Evolutionary conservation across 2,113 vertebrate species (phyloP).

Genomic region (Vulpes vulpes): DNA sequence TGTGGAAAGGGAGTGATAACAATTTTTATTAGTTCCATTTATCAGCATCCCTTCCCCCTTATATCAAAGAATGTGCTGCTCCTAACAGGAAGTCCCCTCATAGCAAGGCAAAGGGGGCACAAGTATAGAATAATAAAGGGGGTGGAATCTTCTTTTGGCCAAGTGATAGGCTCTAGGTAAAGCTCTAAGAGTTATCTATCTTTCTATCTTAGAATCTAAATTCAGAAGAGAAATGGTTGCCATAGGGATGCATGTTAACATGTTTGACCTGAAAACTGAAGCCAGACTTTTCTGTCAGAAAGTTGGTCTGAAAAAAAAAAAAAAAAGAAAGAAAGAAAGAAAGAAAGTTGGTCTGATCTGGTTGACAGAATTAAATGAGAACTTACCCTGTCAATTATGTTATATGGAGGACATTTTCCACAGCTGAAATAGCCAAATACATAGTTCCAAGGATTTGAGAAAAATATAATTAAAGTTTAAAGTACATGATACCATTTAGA

Average conservation of each 20-base stretch:
- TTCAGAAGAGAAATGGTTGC: constrained; percentile 44
- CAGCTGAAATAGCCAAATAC: constrained; percentile 16
- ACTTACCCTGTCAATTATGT: not conserved
- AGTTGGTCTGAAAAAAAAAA: not conserved
- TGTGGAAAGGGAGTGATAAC: not conserved
- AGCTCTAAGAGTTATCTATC: constrained; percentile 15
- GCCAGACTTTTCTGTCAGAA: constrained; percentile 46
- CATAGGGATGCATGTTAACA: not conserved
- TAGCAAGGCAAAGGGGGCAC: not conserved
- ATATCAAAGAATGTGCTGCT: constrained; percentile 5
- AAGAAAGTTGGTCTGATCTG: not conserved
- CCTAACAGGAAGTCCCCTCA: not conserved
- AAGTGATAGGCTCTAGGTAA: constrained; percentile 42
- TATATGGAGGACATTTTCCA: constrained; percentile 14
- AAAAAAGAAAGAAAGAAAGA: no score
- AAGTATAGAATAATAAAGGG: constrained; percentile 16
- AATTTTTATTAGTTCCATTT: constrained; percentile 16
- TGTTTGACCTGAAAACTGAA: constrained; percentile 50
- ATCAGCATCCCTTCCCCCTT: not conserved
- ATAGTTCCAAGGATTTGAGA: constrained; percentile 38
- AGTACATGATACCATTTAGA: constrained; percentile 23
- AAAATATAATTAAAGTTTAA: constrained; percentile 56
- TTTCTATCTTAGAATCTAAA: constrained; percentile 36
- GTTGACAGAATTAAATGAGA: not conserved
- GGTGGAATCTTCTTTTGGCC: not conserved